These are phyloP conservation scores for Zootermopsis nevadensis DNA, from an alignment of 2,888 invertebrate genomes.

Conservation along the genomic window DNA sequence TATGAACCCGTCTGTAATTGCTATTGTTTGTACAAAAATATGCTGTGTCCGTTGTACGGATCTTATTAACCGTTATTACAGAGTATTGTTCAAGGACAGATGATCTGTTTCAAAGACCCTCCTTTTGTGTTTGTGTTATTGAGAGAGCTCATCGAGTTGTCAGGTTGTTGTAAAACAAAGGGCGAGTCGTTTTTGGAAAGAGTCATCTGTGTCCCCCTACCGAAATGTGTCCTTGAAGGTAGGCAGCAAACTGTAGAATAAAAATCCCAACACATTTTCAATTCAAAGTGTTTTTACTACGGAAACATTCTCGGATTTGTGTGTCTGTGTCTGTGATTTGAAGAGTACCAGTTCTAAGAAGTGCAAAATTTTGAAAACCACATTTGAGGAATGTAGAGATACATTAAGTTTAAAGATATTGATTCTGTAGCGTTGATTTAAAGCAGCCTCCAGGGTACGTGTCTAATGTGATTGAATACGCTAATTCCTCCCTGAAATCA, in stretches of 20 bases:
- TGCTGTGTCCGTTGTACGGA: constrained; percentile 50
- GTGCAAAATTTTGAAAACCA: not conserved
- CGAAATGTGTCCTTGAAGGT: constrained; percentile 47
- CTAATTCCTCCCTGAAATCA: no score
- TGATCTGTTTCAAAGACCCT: constrained; percentile 20
- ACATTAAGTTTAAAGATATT: no score
- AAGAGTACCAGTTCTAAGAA: not conserved
- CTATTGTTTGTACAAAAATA: constrained; percentile 52
- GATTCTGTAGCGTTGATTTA: no score
- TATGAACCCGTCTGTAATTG: constrained; percentile 52
- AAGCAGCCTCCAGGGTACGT: no score
- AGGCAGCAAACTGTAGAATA: constrained; percentile 51
- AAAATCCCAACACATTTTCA: constrained; percentile 52
- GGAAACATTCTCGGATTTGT: not conserved
- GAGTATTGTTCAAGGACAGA: constrained; percentile 31
- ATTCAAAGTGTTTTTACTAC: constrained; percentile 19
- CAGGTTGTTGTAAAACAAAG: not conserved
- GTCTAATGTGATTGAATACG: no score
- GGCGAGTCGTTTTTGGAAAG: constrained; percentile 35
- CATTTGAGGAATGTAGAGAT: no score
- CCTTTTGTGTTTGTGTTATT: constrained; percentile 2
- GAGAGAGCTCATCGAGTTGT: not conserved
- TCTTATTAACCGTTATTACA: constrained; percentile 46
- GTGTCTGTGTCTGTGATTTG: not conserved
- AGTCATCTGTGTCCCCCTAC: constrained; percentile 41